Conservation (phyloP, 2,797 vertebrate species). For the Enteromius unitaeniatus region DNA sequence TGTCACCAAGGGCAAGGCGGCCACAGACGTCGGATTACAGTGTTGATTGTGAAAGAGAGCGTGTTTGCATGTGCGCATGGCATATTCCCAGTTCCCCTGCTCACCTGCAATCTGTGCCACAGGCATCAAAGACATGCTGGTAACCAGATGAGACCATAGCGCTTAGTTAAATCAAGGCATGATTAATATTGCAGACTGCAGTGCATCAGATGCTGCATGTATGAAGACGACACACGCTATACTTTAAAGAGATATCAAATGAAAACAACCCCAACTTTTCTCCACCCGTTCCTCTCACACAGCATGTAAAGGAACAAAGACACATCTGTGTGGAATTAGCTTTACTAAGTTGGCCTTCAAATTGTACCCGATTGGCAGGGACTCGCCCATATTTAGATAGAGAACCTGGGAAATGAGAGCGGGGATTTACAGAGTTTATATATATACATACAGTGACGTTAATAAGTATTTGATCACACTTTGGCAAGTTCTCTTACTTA, state of each 20-base stretch:
- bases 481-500: too few species aligned
- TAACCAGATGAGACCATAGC: constrained; percentile 63
- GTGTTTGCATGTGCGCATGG: neutral
- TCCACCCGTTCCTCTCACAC: constrained; percentile 37
- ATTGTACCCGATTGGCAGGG: neutral
- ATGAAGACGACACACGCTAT: constrained; percentile 66
- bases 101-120: constrained; percentile 23
- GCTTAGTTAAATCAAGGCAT: constrained; percentile 68
- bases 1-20: constrained; percentile 50
- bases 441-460: too few species aligned
- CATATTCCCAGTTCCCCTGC: neutral
- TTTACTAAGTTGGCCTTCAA: neutral
- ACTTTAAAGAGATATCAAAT: constrained; percentile 75
- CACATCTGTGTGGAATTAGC: neutral
- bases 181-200: constrained; percentile 67
- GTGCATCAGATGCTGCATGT: constrained; percentile 59
- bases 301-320: constrained; percentile 49
- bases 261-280: constrained; percentile 60
- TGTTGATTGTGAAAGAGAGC: neutral
- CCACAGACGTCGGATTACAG: neutral
- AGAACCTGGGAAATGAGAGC: neutral
- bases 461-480: too few species aligned
- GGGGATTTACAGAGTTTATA: neutral
- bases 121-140: constrained; percentile 56
- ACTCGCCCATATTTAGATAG: neutral